Base-by-base conservation (phyloP, 2,797 vertebrate genomes). In the Corythornis leucogaster region DNA sequence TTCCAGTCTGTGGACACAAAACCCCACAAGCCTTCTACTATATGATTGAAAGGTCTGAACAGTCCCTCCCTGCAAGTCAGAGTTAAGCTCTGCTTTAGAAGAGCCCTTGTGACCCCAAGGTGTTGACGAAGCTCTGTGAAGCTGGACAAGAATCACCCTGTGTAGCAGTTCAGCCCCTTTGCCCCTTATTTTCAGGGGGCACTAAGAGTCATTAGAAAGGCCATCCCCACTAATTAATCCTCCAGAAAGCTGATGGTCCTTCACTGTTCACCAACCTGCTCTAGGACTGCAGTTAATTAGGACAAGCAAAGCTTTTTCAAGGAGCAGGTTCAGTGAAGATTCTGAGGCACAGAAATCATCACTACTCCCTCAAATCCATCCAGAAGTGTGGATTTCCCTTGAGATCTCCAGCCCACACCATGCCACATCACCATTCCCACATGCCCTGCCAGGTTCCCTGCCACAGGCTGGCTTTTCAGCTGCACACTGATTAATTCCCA, bases 351-450 rank as follows among this genome's bases (percentile, higher is more conserved):
- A 25, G 28, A 38, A 35, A n/a, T n/a, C 16, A 8, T 9, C 30
- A 21, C 18, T 24, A 31, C 20, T 18, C 18, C 6, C 55, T 38
- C 5, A 30, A 14, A 31, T 31, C 31, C 17, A 9, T 9, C 11
- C 4, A 17, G 17, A 54, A 38, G 5, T 0, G 3, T 11, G 15
- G 2, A 26, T 55, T 79, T 67, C 48, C 62, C 21, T 5, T 20
- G 6, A 25, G 21, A 45, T 31, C 45, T 50, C 33, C 57, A 42
- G 15, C 38, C 45, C 45, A n/a, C 3, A 3, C 30, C 5, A 1
- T 9, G 15, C 19, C 67, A 18, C 67, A 10, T 24, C 3, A 24
- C 0, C 0, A 10, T 57, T 57, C 14, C 13, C 8, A 15, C 0
- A 0, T 1, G 8, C 30, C 20, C 48, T 40, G 13, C 8, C 31